Conservation (phyloP, 1,140 invertebrate species). For the Agrypnia vestita region DNA sequence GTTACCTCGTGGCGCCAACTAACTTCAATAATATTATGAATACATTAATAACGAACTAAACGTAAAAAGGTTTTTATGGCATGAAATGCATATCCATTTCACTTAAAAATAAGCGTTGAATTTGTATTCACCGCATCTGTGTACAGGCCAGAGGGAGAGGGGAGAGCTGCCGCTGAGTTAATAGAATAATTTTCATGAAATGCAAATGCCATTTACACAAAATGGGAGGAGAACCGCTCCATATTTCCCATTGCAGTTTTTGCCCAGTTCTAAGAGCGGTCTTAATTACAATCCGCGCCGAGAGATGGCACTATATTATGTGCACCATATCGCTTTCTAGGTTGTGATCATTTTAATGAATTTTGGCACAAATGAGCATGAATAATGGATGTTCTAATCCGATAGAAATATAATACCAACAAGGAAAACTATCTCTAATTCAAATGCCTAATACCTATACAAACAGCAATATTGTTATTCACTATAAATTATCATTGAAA, state of each 20-base stretch:
- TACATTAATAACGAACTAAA: too few species aligned
- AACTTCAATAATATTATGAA: too few species aligned
- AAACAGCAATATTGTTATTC: too few species aligned
- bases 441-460: too few species aligned
- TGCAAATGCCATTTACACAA: slow-evolving; percentile 44
- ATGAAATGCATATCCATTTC: too few species aligned
- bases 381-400: too few species aligned
- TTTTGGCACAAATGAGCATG: neutral
- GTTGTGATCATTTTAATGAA: neutral
- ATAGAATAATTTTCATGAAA: slow-evolving; percentile 44
- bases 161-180: slow-evolving; percentile 21
- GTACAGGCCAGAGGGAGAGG: neutral
- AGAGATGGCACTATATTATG: slow-evolving; percentile 9
- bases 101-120: neutral
- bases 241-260: slow-evolving; percentile 31
- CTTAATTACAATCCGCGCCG: slow-evolving; percentile 3
- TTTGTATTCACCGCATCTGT: slow-evolving; percentile 36
- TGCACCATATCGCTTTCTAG: neutral
- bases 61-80: too few species aligned
- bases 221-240: slow-evolving; percentile 10
- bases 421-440: too few species aligned
- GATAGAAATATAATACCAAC: too few species aligned
- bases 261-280: slow-evolving; percentile 16
- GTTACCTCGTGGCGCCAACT: too few species aligned
- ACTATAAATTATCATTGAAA: too few species aligned